Evolutionary conservation across 2,888 invertebrate species (phyloP), one percentile per base, ranked within the genome.

Genomic region (Hybos culiciformis): DNA sequence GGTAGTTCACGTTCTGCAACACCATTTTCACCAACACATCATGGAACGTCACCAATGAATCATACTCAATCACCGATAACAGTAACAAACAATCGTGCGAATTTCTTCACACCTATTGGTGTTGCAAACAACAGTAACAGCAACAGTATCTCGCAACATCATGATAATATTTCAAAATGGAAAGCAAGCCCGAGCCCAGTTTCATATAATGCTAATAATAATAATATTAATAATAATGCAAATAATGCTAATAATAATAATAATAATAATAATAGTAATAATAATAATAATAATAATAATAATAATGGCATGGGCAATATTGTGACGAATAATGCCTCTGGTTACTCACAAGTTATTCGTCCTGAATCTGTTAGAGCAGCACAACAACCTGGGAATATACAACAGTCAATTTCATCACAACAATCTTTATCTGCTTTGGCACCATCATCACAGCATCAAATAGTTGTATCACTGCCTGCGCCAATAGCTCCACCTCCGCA

Each of bases 1-100:
- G 88, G 92, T 53, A 91, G 90, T 63, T 92, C 93, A 14, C 78
- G 92, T 46, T 91, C 93, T 32, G 90, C 87, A 41, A 91, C 92
- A 39, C 92, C 92, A 38, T 87, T 90, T 29, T 78, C 81, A 39
- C 79, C 81, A 43, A 80, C 77, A 45, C 77, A 78, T 46, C 77
- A 78, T 54, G 74, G 75, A 26, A 75, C 78, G 39, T 80, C 80
- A 5, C 77, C 80, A 18, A 70, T 77, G 53, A 76, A 77, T 54
- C 72, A 73, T 68, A 57, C 58, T 43, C 76, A 79, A 60, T 77
- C 81, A 46, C 75, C 76, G 23, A 73, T 80, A 37, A 77, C 78
- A 41, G 75, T 75, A 46, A 81, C 83, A 29, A 75, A 83, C 46
- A n/a, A n/a, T n/a, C 75, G 84, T 51, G 84, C 83, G 63, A 88